Base-by-base conservation (phyloP, 2,797 vertebrate species). In the Botia kubotai region DNA sequence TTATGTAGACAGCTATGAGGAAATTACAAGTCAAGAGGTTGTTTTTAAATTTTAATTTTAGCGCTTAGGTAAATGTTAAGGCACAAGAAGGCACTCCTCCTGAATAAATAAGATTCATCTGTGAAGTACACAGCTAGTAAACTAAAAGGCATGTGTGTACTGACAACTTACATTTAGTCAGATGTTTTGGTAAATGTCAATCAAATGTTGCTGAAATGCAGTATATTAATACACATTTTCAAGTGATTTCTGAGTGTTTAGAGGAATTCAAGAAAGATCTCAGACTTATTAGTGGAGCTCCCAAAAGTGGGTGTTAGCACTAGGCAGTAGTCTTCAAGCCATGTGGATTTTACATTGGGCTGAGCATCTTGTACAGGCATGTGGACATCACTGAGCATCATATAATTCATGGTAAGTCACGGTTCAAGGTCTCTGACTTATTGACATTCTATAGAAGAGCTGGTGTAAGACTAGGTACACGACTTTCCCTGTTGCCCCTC, bases 1-100 rank as follows among this genome's bases (percentile, higher is more conserved):
- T 94, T 93, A 94, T 94, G 90, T 89, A 93, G 88, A 89, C 85
- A 75, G 87, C 72, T 74, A 81, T 81, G 77, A 86, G 87, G 89
- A 92, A 93, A 92, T 89, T 86, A 90, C 92, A 91, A 77, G 89
- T 78, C 89, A 90, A 88, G 82, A 19, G 82, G 86, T 88, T 90
- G 72, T 87, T 92, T 33, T 92, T 83, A 93, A 91, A 91, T 90
- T 88, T 73, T 88, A 88, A 92, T 91, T 80, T 84, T 19, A 76
- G 80, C 86, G 72, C 87, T 91, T 83, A 90, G 87, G 89, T 91
- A 84, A 89, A 89, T 87, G 89, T 81, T 63, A 78, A 78, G 83
- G 87, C 75, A 70, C 72, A 80, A 76, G 23, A 66, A 87, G 71
- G 67, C 68, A 83, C 79, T 81, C 75, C 75, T 79, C 48, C 50